Conservation (phyloP, 23 tunicate genomes). For the Botrylloides violaceus region DNA sequence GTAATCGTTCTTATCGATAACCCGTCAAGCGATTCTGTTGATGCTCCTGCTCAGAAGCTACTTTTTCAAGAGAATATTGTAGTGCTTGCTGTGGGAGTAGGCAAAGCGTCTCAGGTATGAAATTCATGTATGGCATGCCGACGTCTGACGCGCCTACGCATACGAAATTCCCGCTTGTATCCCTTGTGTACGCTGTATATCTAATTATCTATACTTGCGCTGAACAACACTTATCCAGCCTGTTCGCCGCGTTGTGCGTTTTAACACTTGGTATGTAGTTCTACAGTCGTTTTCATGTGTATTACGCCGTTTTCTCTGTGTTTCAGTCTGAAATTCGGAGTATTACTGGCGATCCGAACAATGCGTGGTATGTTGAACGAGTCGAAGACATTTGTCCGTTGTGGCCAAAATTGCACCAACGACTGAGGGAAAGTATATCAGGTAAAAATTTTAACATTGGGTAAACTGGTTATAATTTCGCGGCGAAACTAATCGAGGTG, state of each 20-base stretch:
- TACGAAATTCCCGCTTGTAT: too few species aligned
- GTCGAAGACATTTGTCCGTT: constrained; percentile 26
- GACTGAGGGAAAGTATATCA: constrained; percentile 25
- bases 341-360: constrained; percentile 47
- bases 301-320: background rate
- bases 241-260: too few species aligned
- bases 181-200: too few species aligned
- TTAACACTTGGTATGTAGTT: background rate
- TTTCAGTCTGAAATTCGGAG: constrained; percentile 31
- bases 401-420: constrained; percentile 43
- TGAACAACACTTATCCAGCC: too few species aligned
- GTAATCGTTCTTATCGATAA: constrained; percentile 38
- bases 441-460: constrained; percentile 12
- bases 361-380: constrained; percentile 21
- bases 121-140: background rate
- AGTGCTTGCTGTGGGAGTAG: constrained; percentile 39
- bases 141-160: too few species aligned
- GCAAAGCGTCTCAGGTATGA: constrained; percentile 34
- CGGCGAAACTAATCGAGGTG: background rate
- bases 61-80: constrained; percentile 24
- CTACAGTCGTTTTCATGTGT: background rate
- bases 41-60: constrained; percentile 33
- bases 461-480: background rate
- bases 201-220: background rate
- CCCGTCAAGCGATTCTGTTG: constrained; percentile 33